Evolutionary conservation across 2,888 invertebrate species (phyloP).

Genomic region (Poecilobothrus nobilitatus): DNA sequence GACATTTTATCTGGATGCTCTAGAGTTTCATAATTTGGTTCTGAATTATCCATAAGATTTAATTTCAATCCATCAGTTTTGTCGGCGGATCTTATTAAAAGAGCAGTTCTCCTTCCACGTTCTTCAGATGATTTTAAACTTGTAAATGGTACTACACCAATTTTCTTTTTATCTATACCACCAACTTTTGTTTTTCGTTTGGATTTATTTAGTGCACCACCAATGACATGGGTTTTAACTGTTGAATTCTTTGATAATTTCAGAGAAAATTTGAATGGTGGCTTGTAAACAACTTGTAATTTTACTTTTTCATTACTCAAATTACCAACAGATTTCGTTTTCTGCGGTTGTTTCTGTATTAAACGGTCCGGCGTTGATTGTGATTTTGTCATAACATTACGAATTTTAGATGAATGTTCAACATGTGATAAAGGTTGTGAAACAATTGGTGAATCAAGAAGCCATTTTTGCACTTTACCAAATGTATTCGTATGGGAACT

Average conservation of each 20-base stretch:
- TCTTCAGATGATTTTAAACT: slow-evolving; percentile 20
- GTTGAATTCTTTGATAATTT: slow-evolving; percentile 51
- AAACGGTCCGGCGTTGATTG: slow-evolving; percentile 75
- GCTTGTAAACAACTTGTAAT: slow-evolving; percentile 77
- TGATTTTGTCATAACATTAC: slow-evolving; percentile 62
- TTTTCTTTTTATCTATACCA: slow-evolving; percentile 26
- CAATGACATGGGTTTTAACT: slow-evolving; percentile 42
- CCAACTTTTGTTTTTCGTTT: slow-evolving; percentile 28
- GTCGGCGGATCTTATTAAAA: slow-evolving; percentile 34
- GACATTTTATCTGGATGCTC: slow-evolving; percentile 31
- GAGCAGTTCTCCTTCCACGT: slow-evolving; percentile 35
- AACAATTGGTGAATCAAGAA: slow-evolving; percentile 60
- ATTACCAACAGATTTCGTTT: slow-evolving; percentile 65
- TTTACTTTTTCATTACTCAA: slow-evolving; percentile 61
- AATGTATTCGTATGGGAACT: slow-evolving; percentile 48
- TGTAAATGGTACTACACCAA: slow-evolving; percentile 16
- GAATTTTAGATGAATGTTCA: slow-evolving; percentile 41
- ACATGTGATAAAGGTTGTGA: slow-evolving; percentile 41
- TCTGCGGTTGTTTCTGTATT: slow-evolving; percentile 52
- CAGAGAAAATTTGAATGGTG: slow-evolving; percentile 78
- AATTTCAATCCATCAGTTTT: slow-evolving; percentile 38
- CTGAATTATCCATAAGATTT: slow-evolving; percentile 30
- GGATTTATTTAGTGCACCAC: slow-evolving; percentile 30
- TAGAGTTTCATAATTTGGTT: slow-evolving; percentile 43
- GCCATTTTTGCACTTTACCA: slow-evolving; percentile 80